Conservation (phyloP, 1,140 invertebrate genomes). For the Papilio dardanus region DNA sequence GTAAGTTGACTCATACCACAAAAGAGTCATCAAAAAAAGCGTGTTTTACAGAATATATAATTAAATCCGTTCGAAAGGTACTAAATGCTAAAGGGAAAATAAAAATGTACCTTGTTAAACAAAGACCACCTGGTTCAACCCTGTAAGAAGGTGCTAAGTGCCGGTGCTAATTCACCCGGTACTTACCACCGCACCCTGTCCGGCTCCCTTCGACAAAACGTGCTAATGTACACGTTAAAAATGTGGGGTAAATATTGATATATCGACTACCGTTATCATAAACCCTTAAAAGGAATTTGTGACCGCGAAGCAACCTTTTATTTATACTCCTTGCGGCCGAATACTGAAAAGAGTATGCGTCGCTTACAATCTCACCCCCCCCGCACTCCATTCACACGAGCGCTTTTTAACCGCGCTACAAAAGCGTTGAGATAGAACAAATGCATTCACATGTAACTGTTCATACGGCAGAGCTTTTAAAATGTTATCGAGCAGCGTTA, state of each 20-base stretch:
- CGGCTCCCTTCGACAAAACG: constrained; percentile 37
- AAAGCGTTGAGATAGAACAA: too few relatives aligned
- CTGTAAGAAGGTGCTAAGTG: constrained; percentile 58
- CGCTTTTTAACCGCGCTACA: too few relatives aligned
- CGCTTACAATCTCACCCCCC: too few relatives aligned
- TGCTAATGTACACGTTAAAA: constrained; percentile 62
- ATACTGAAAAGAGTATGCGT: too few relatives aligned
- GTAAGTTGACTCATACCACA: background rate
- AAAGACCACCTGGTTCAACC: constrained; percentile 69
- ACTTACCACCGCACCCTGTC: constrained; percentile 54
- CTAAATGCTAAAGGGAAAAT: constrained; percentile 42
- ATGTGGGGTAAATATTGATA: constrained; percentile 51
- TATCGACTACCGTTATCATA: constrained; percentile 14
- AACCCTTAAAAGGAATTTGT: constrained; percentile 2
- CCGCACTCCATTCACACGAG: too few relatives aligned
- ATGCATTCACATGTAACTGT: too few relatives aligned
- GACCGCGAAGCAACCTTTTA: background rate
- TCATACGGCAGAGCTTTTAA: too few relatives aligned
- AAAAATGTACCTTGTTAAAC: constrained; percentile 54
- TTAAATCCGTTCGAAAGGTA: constrained; percentile 7
- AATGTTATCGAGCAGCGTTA: too few relatives aligned
- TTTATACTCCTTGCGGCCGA: too few relatives aligned
- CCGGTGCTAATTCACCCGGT: constrained; percentile 60
- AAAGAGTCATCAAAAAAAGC: background rate
- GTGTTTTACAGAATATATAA: constrained; percentile 31